Conservation (phyloP, 2,113 vertebrate genomes). For the Mystacornis crossleyi region DNA sequence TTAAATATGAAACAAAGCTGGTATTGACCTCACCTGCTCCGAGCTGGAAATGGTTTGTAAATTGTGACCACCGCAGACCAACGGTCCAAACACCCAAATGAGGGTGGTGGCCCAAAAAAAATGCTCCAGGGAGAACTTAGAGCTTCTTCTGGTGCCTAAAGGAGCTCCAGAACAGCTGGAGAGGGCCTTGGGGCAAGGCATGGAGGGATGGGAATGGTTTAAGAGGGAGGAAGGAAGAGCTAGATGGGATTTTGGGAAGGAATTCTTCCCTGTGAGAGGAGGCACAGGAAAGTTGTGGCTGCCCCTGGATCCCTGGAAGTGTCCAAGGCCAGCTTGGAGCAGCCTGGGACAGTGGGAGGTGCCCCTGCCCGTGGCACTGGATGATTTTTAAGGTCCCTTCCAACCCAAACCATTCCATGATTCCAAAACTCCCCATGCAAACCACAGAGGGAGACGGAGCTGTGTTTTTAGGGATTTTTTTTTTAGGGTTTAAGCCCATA, state of each 20-base stretch:
- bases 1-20: conserved; percentile 23
- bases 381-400: not conserved
- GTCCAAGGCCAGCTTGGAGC: not conserved
- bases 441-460: rapidly evolving
- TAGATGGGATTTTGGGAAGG: not conserved
- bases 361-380: not conserved
- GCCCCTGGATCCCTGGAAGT: not conserved
- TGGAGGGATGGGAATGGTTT: not conserved
- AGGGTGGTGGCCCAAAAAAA: not conserved
- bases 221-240: too few species aligned
- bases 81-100: not conserved
- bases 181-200: not conserved
- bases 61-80: not conserved
- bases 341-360: rapidly evolving
- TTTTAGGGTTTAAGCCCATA: rapidly evolving
- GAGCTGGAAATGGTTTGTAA: not conserved
- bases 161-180: not conserved
- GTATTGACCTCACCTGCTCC: not conserved
- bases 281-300: not conserved
- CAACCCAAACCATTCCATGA: not conserved
- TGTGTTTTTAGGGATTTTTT: not conserved
- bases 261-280: not conserved
- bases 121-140: not conserved
- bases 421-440: not conserved
- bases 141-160: not conserved